Conservation (phyloP, 2,888 invertebrate species). For the Autographa pulchrina region DNA sequence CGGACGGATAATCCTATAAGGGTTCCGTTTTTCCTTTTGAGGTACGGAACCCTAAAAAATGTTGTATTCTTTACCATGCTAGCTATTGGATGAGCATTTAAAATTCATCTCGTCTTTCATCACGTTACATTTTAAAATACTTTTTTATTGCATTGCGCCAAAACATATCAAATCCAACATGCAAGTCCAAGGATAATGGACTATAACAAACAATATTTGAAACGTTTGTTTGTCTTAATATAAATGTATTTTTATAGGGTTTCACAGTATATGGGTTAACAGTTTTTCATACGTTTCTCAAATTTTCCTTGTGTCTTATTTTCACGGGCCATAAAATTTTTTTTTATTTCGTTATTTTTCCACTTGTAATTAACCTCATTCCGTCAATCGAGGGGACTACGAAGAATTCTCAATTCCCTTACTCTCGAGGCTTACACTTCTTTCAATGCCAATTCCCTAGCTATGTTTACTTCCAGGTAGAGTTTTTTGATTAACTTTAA, state of each 20-base stretch:
- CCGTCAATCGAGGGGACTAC: background rate
- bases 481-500: too few species aligned
- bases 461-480: too few species aligned
- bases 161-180: background rate
- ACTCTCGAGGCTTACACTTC: conserved; percentile 10
- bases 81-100: too few species aligned
- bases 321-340: background rate
- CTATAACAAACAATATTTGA: background rate
- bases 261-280: background rate
- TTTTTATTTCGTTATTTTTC: background rate
- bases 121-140: too few species aligned
- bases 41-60: too few species aligned
- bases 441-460: too few species aligned
- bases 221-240: background rate
- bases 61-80: too few species aligned
- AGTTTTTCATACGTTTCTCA: background rate
- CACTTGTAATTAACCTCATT: background rate
- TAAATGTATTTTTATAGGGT: background rate
- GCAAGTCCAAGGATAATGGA: background rate
- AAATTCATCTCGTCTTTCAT: too few species aligned
- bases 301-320: background rate
- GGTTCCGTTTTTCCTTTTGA: too few species aligned
- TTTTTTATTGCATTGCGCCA: background rate
- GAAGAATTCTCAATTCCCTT: background rate
- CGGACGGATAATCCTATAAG: too few species aligned